Evolutionary conservation across 2,888 invertebrate genomes (phyloP).

Genomic region (Rotaria magnacalcarata): DNA sequence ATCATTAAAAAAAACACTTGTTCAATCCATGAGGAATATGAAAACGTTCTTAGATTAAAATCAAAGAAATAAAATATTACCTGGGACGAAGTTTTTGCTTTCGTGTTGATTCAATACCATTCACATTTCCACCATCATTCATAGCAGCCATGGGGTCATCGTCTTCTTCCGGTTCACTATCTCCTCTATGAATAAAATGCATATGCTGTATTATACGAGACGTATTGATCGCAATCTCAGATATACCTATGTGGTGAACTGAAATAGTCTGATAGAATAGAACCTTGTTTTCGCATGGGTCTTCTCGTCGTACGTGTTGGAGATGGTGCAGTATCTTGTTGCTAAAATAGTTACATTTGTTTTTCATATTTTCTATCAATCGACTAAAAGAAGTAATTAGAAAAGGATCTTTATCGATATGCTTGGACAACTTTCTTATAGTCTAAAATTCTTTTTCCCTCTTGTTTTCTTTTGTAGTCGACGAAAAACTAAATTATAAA

Average conservation of each 20-base stretch:
- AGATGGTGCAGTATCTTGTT: neutral
- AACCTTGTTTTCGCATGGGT: conserved; percentile 48
- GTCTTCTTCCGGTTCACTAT: conserved; percentile 38
- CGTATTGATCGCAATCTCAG: neutral
- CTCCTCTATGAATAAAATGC: neutral
- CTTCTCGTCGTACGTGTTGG: neutral
- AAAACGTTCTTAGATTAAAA: neutral
- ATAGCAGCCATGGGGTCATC: conserved; percentile 33
- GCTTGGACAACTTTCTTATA: no score
- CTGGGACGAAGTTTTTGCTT: neutral
- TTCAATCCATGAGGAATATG: no score
- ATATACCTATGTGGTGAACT: conserved; percentile 14
- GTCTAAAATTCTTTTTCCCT: no score
- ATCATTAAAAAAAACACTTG: no score
- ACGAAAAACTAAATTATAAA: no score
- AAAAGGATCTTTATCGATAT: no score
- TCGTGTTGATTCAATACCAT: neutral
- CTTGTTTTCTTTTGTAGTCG: no score
- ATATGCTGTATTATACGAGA: no score
- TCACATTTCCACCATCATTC: conserved; percentile 40
- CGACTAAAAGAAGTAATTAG: no score
- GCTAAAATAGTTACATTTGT: neutral
- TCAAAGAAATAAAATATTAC: neutral
- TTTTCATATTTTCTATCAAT: neutral
- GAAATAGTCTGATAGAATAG: conserved; percentile 50